Evolutionary conservation across 2,113 vertebrate species (phyloP), one percentile per base, ranked within the genome.

Genomic region (Gracilinanus agilis): DNA sequence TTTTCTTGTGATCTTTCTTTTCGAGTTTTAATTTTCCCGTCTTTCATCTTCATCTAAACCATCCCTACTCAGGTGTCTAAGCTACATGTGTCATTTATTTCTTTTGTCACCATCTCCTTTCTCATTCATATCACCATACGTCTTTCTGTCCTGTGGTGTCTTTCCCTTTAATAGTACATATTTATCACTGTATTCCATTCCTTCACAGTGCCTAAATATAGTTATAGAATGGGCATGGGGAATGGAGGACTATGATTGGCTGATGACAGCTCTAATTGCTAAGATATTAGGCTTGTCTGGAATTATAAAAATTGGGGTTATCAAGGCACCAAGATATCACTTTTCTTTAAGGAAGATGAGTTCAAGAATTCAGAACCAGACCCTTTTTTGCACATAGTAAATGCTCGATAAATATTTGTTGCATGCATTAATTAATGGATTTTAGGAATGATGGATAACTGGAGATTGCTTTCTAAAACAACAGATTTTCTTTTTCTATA

Each of bases 31-130:
- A 98, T 98, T 98, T 98, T 94, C 95, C 93, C 97, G 95, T 98
- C 98, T 98, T 98, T 98, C 97, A 98, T 98, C 98, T 98, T 98
- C 97, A 97, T 97, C 91, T 93, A 94, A 96, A 95, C 92, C 96
- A 92, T 97, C 94, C 95, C 89, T 90, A 95, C 91, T 95, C 95
- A 96, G 97, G 95, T 97, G 92, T 95, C 96, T 95, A 96, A 97
- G 96, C 92, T 96, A 95, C 96, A 88, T 27, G 93, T 97, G 96
- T 94, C 98, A 98, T 98, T 98, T 98, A 98, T 98, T 98, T 98
- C 92, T 96, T 98, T 97, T 97, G 96, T 97, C 98, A 98, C 55
- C 67, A 25, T 94, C 97, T 96, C 67, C 53, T 93, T 98, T 88
- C 95, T 96, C 0, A 5, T 95, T 95, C 92, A 93, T 90, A 97